Evolutionary conservation across 2,113 vertebrate genomes (phyloP).

Genomic region (Cynopterus brachyotis): DNA sequence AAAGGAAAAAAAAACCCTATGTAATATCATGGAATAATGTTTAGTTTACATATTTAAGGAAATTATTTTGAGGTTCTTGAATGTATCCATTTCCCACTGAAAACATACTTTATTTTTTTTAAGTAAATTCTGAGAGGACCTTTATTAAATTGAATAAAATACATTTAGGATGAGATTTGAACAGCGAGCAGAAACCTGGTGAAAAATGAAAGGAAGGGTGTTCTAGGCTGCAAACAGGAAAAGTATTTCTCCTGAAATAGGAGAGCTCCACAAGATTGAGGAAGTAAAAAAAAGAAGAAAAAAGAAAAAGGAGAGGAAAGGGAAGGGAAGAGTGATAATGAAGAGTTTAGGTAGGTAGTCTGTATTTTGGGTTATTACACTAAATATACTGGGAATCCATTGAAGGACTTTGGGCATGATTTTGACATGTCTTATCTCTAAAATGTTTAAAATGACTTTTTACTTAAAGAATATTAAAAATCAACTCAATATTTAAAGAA

Average conservation of each 20-base stretch:
- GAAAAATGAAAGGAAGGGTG: neutral
- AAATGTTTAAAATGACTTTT: slow-evolving; percentile 20
- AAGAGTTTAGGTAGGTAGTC: neutral
- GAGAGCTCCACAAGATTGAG: neutral
- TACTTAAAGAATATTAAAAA: slow-evolving; percentile 15
- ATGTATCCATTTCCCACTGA: neutral
- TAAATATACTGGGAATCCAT: neutral
- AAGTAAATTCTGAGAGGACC: neutral
- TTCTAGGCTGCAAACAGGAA: neutral
- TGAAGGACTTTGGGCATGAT: neutral
- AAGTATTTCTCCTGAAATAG: neutral
- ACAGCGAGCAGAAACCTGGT: neutral
- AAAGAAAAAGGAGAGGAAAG: neutral
- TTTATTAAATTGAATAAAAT: slow-evolving; percentile 27
- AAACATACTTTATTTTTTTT: neutral
- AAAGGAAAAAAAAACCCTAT: neutral
- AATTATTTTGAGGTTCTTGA: slow-evolving; percentile 6
- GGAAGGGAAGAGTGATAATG: neutral
- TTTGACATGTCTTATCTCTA: neutral
- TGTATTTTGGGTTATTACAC: neutral
- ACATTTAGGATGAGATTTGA: slow-evolving; percentile 18
- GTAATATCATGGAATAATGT: neutral
- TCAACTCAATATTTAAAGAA: slow-evolving; percentile 4
- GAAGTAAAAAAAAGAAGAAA: neutral
- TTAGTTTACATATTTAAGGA: slow-evolving; percentile 17